Evolutionary conservation across 2,888 invertebrate species (phyloP).

Genomic region (Pandemis cinnamomeana): DNA sequence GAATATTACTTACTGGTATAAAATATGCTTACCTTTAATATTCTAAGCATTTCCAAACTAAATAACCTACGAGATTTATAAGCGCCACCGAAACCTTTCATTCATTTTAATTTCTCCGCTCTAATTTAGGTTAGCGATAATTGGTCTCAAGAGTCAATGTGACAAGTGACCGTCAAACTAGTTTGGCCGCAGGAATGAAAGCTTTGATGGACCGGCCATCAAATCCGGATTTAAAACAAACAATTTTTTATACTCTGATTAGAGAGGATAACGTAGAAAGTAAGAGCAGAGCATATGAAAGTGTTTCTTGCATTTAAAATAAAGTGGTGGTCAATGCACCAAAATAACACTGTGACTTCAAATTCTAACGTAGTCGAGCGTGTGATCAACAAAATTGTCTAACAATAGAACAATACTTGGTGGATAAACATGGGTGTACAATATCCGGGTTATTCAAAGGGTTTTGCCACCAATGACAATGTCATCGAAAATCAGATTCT

Average conservation of each 20-base stretch:
- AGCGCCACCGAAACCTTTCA: constrained; percentile 14
- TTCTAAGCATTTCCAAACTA: neutral
- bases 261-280: constrained; percentile 65
- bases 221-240: constrained; percentile 58
- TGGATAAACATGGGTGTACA: neutral
- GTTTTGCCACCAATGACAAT: neutral
- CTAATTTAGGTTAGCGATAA: constrained; percentile 41
- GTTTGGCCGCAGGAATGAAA: constrained; percentile 48
- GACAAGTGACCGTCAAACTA: constrained; percentile 50
- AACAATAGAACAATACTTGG: constrained; percentile 10
- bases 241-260: constrained; percentile 56
- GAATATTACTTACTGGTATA: too few relatives aligned
- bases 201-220: constrained; percentile 42
- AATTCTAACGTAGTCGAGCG: neutral
- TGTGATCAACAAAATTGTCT: constrained; percentile 1
- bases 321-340: constrained; percentile 6
- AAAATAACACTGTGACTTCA: neutral
- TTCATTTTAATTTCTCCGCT: constrained; percentile 25
- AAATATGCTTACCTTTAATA: neutral
- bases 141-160: constrained; percentile 46
- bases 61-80: neutral
- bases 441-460: constrained; percentile 3
- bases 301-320: constrained; percentile 47
- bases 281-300: constrained; percentile 62
- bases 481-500: neutral